Evolutionary conservation across 2,113 vertebrate species (phyloP), one percentile per base, ranked within the genome.

Genomic region (Tor tambroides): DNA sequence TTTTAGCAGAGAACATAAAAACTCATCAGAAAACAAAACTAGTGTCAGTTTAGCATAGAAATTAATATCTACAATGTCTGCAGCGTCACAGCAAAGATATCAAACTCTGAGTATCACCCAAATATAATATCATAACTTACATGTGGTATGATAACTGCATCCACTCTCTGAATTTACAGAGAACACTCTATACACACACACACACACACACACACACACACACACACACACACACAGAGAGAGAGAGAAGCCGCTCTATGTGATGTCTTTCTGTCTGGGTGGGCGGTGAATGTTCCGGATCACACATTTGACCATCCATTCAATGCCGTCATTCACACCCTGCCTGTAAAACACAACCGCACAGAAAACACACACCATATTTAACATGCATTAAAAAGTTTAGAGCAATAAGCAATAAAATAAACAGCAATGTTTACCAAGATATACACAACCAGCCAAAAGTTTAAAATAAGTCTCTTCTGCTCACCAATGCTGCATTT

Each of bases 241-340:
- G n/a, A n/a, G n/a, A n/a, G n/a, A n/a, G n/a, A n/a, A n/a, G n/a
- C n/a, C 43, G 49, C 49, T 82, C 78, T 97, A 98, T 77, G 97
- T 97, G 93, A 98, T 97, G 93, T 97, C 97, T 93, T 97, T 96
- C 93, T 97, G 96, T 10, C 96, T 93, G 0, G 97, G 97, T 0
- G 97, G 96, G 1, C 97, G 95, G 87, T 96, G 96, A 82, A 97
- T 95, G 4, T 97, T 98, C 81, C 97, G 94, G 89, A 97, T 92
- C 32, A 97, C 97, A 0, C 96, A 96, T 88, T 97, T 97, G 86
- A 97, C 96, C 96, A 98, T 97, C 97, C 97, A 98, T 4, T 98
- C 97, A 7, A 98, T 97, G 1, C 97, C 97, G 90, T 97, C 97
- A 0, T 96, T 96, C 43, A 97, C 95, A 3, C 97, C 97, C 49